Evolutionary conservation across 1,140 invertebrate genomes (phyloP).

Genomic region (Goniozus legneri): DNA sequence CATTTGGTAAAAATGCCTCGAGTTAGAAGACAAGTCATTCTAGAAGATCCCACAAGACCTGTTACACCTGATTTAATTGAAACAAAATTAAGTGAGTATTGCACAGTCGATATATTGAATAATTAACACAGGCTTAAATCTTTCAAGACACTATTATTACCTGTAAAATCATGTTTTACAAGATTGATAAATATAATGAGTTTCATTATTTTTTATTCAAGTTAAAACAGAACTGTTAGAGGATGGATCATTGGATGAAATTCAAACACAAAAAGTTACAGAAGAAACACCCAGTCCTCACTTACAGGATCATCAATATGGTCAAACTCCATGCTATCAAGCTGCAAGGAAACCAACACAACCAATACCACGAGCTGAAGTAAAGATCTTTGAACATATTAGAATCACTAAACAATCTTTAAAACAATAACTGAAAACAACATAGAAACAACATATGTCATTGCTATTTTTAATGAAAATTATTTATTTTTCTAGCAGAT

Average conservation of each 20-base stretch:
- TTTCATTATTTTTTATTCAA: conserved; percentile 14
- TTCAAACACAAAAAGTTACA: conserved; percentile 46
- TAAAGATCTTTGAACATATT: conserved; percentile 21
- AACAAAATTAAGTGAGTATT: conserved; percentile 46
- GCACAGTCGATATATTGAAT: neutral
- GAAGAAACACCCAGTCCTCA: conserved; percentile 66
- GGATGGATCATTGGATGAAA: conserved; percentile 45
- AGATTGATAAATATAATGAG: too few relatives aligned
- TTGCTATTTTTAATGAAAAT: neutral
- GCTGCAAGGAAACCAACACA: conserved; percentile 58
- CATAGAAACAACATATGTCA: too few relatives aligned
- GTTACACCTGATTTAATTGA: conserved; percentile 52
- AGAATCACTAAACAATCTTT: too few relatives aligned
- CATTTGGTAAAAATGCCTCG: conserved; percentile 43
- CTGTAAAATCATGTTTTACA: too few relatives aligned
- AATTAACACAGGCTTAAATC: too few relatives aligned
- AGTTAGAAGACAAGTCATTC: conserved; percentile 50
- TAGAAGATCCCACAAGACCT: conserved; percentile 51
- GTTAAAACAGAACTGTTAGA: conserved; percentile 51
- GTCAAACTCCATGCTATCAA: conserved; percentile 74
- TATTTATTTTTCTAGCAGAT: conserved; percentile 31
- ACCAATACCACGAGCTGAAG: conserved; percentile 55
- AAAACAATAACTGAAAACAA: too few relatives aligned
- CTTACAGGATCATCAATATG: conserved; percentile 80
- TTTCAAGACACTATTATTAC: too few relatives aligned